Percentiles rank a stretch among this genome's conserved stretches.
Conservation (phyloP, 2,888 invertebrate species). For the Caenorhabditis sp. region DNA sequence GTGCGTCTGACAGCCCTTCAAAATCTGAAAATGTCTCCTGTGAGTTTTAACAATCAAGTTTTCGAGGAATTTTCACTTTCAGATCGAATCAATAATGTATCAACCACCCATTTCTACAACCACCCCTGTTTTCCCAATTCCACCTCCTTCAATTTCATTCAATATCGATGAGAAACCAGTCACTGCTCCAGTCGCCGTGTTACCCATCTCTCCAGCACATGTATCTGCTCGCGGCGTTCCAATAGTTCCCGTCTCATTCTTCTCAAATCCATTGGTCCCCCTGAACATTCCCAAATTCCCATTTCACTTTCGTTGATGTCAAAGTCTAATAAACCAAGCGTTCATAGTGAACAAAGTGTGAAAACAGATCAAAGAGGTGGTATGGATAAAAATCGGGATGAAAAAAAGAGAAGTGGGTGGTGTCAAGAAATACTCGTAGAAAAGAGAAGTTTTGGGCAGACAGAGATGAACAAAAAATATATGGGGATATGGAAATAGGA, state of each 20-base stretch:
- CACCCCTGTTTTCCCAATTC: conserved; percentile 20
- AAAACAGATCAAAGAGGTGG: conserved; percentile 9
- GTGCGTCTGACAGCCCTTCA: conserved; percentile 60
- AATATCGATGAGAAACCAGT: conserved; percentile 34
- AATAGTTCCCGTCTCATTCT: conserved; percentile 45
- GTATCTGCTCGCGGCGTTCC: conserved; percentile 58
- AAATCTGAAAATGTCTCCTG: conserved; percentile 59
- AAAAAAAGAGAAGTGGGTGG: neutral
- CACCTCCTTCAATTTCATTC: conserved; percentile 28
- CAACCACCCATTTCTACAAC: conserved; percentile 57
- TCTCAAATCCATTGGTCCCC: conserved; percentile 32
- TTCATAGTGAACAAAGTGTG: conserved; percentile 44
- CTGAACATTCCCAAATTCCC: conserved; percentile 23
- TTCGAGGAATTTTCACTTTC: neutral
- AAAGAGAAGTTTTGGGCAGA: neutral
- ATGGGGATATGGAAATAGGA: neutral
- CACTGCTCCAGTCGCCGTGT: conserved; percentile 36
- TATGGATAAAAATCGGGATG: conserved; percentile 25
- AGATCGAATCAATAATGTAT: conserved; percentile 56
- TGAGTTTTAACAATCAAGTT: conserved; percentile 10
- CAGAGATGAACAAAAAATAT: conserved; percentile 6
- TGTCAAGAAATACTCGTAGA: conserved; percentile 39
- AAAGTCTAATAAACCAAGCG: neutral
- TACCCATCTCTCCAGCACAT: conserved; percentile 53
- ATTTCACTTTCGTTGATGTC: neutral